Conservation (phyloP, 2,113 vertebrate genomes). For the Bostrychus sinensis region DNA sequence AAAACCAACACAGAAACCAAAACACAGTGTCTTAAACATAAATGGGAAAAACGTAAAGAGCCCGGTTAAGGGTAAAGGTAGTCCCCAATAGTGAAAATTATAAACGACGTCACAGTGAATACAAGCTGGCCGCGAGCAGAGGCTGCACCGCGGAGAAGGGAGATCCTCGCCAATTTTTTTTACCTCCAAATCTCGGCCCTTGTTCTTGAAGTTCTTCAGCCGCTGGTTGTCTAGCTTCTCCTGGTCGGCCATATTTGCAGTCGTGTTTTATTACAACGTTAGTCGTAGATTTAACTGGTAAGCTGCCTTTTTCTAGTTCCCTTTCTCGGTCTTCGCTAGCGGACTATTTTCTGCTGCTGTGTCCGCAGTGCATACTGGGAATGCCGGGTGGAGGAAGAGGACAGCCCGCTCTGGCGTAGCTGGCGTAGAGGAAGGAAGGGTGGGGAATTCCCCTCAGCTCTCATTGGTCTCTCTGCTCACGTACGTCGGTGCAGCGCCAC, state of each 20-base stretch:
- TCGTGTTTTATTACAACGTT: conserved; percentile 29
- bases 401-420: conserved; percentile 66
- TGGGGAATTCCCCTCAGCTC: conserved; percentile 65
- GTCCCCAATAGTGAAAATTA: conserved; percentile 68
- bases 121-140: conserved; percentile 50
- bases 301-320: conserved; percentile 60
- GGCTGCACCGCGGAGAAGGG: conserved; percentile 39
- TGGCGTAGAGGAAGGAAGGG: conserved; percentile 77
- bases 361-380: conserved; percentile 83
- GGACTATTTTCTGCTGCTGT: conserved; percentile 80
- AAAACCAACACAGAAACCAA: not conserved
- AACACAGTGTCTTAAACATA: not conserved
- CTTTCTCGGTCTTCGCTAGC: conserved; percentile 71
- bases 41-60: not conserved
- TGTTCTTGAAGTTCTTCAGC: conserved; percentile 98
- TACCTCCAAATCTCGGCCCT: conserved; percentile 97
- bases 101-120: conserved; percentile 85
- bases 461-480: conserved; percentile 54
- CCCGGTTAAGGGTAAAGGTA: conserved; percentile 47
- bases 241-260: conserved; percentile 91
- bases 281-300: conserved; percentile 42
- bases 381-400: conserved; percentile 71
- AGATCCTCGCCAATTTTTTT: conserved; percentile 56
- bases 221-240: conserved; percentile 97
- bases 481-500: conserved; percentile 26